A percentile compares a stretch with the other conserved stretches of the same genome.
Conservation (phyloP, 2,113 vertebrate species). For the Charina bottae region DNA sequence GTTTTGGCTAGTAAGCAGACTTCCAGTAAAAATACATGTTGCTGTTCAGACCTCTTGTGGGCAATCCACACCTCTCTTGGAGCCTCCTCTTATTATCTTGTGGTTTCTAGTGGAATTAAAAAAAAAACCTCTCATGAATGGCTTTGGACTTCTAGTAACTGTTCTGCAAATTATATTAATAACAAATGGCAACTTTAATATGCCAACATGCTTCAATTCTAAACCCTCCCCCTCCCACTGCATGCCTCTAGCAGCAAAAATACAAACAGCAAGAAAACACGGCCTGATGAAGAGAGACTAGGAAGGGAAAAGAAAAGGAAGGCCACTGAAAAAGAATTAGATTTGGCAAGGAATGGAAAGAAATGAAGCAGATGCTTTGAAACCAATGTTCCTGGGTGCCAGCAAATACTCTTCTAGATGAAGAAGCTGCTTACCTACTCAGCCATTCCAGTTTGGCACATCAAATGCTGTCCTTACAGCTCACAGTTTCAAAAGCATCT, state of each 20-base stretch:
- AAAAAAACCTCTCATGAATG: conserved; percentile 41
- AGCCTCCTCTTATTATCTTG: conserved; percentile 70
- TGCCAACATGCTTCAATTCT: conserved; percentile 17
- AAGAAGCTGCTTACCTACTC: fast-evolving
- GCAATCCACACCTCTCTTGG: conserved; percentile 71
- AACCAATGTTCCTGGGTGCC: background rate
- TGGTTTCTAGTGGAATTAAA: conserved; percentile 69
- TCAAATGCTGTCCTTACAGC: background rate
- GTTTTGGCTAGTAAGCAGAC: conserved; percentile 69
- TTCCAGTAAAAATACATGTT: conserved; percentile 77
- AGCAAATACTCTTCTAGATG: background rate
- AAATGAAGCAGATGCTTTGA: background rate
- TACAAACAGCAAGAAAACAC: conserved; percentile 11
- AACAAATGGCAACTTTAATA: conserved; percentile 33
- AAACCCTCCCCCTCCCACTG: background rate
- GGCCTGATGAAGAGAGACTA: conserved; percentile 1
- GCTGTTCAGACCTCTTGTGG: conserved; percentile 72
- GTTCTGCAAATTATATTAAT: conserved; percentile 58
- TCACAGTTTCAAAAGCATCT: background rate
- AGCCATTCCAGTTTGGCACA: background rate
- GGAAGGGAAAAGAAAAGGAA: background rate
- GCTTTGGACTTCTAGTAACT: conserved; percentile 57
- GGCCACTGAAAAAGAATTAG: background rate
- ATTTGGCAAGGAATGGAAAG: background rate
- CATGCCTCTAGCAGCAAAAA: conserved; percentile 26